Evolutionary conservation across 2,797 vertebrate genomes (phyloP).

Genomic region (Acipenser oxyrinchus): DNA sequence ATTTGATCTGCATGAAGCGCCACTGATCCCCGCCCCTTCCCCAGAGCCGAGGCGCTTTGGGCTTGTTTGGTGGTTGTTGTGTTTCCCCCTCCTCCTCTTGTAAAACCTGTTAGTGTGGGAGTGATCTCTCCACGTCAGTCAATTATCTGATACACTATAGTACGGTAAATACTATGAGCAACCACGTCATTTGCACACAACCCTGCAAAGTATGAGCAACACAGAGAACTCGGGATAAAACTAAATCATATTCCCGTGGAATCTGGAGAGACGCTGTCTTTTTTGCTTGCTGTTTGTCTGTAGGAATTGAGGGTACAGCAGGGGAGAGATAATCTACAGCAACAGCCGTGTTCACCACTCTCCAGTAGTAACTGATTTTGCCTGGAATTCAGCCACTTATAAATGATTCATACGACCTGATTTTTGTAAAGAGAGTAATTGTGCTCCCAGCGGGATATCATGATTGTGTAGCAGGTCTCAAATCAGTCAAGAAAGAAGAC

Average conservation of each 20-base stretch:
- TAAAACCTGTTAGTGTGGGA: constrained; percentile 55
- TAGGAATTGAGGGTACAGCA: constrained; percentile 41
- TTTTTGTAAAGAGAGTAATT: constrained; percentile 48
- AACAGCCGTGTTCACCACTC: constrained; percentile 17
- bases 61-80: constrained; percentile 1
- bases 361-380: constrained; percentile 31
- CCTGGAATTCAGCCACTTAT: constrained; percentile 52
- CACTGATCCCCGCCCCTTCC: not conserved
- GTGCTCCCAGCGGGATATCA: constrained; percentile 49
- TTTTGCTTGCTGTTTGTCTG: constrained; percentile 37
- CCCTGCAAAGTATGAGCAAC: not conserved
- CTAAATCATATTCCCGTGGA: not conserved
- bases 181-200: constrained; percentile 15
- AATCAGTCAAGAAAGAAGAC: constrained; percentile 31
- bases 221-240: not conserved
- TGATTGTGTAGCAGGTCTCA: constrained; percentile 55
- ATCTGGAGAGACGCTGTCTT: constrained; percentile 30
- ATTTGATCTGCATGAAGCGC: constrained; percentile 7
- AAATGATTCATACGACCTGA: constrained; percentile 51
- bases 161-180: constrained; percentile 11
- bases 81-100: constrained; percentile 2
- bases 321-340: constrained; percentile 44
- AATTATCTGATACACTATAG: constrained; percentile 44
- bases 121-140: constrained; percentile 55
- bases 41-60: constrained; percentile 9